Conservation (phyloP, 1,140 invertebrate species). For the Meloidogyne chitwoodi region DNA sequence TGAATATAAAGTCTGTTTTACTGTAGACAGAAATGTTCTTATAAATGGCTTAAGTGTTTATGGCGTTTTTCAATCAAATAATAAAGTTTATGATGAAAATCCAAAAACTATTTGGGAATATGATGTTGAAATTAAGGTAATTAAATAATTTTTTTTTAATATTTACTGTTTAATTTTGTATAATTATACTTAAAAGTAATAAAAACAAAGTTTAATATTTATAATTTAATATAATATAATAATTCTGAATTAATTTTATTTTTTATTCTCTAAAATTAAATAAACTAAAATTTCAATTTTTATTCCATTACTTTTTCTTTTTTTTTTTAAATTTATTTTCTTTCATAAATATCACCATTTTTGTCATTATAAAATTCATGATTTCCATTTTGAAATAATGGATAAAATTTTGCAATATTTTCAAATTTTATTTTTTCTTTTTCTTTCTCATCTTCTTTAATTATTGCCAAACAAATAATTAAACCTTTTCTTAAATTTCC, state of each 20-base stretch:
- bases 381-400: not conserved
- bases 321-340: not conserved
- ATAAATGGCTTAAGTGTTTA: conserved; percentile 37
- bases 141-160: too few relatives aligned
- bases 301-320: too few relatives aligned
- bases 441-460: not conserved
- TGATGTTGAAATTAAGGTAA: conserved; percentile 35
- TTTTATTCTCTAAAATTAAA: too few relatives aligned
- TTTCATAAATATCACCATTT: not conserved
- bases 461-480: not conserved
- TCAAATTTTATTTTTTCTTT: not conserved
- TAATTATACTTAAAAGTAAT: too few relatives aligned
- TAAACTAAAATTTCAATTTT: too few relatives aligned
- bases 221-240: too few relatives aligned
- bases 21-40: conserved; percentile 32
- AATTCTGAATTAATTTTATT: too few relatives aligned
- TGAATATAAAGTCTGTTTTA: conserved; percentile 44
- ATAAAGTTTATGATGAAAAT: conserved; percentile 25
- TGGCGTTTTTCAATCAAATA: conserved; percentile 28
- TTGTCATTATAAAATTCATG: not conserved
- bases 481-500: not conserved
- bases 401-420: not conserved
- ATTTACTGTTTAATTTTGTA: too few relatives aligned
- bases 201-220: too few relatives aligned
- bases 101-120: conserved; percentile 24